These are phyloP conservation scores for Atherix ibis DNA, from an alignment of 2,888 invertebrate genomes.

Conservation along the genomic window DNA sequence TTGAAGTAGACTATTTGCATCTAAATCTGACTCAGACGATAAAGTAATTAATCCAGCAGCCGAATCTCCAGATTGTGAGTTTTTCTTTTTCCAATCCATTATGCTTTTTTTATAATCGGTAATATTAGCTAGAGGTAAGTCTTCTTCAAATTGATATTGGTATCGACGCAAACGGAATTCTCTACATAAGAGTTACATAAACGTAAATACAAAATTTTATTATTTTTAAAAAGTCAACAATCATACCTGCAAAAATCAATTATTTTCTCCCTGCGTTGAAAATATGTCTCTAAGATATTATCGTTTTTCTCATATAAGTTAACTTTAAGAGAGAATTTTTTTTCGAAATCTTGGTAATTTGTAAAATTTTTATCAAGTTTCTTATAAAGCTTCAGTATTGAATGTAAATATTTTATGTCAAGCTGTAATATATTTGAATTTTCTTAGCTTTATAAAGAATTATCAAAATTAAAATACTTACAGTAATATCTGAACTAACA, in stretches of 20 bases:
- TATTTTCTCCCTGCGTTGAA: constrained; percentile 26
- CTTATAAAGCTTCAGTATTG: constrained; percentile 24
- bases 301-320: too few relatives aligned
- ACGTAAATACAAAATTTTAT: neutral
- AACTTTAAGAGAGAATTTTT: constrained; percentile 23
- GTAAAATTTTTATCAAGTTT: constrained; percentile 21
- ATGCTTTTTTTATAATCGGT: constrained; percentile 21
- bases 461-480: too few relatives aligned
- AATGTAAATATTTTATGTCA: constrained; percentile 25
- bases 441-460: too few relatives aligned
- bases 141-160: constrained; percentile 25
- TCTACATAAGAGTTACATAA: constrained; percentile 16
- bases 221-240: neutral
- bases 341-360: constrained; percentile 20
- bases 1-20: constrained; percentile 8
- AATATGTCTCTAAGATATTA: constrained; percentile 28
- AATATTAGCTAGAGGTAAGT: constrained; percentile 21
- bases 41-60: constrained; percentile 12
- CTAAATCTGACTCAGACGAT: constrained; percentile 11
- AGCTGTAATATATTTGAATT: too few relatives aligned
- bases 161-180: constrained; percentile 27
- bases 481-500: constrained; percentile 28
- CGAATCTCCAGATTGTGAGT: constrained; percentile 10
- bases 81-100: constrained; percentile 18
- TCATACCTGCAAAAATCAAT: constrained; percentile 27